These are phyloP conservation scores for Intellagama lesueurii DNA, from an alignment of 2,797 vertebrate genomes.

Conservation along the genomic window DNA sequence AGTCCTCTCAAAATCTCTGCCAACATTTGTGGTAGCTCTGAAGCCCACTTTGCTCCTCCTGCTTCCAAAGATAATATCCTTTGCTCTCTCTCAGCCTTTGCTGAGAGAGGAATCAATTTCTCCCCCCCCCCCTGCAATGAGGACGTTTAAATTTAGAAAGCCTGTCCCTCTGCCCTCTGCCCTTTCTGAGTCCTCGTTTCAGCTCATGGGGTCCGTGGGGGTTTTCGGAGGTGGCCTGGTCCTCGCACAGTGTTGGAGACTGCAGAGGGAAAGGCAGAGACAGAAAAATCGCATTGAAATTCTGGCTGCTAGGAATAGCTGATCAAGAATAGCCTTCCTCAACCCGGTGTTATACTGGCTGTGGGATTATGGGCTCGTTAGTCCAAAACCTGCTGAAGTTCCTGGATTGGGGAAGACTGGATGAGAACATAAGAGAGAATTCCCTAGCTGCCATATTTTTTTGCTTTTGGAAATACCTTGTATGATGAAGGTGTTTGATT, in stretches of 20 bases:
- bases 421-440: background rate
- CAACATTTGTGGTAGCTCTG: background rate
- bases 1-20: background rate
- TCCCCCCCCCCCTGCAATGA: background rate
- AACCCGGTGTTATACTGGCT: background rate
- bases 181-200: fast-evolving
- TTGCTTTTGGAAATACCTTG: too few species aligned
- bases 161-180: fast-evolving
- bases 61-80: background rate
- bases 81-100: background rate
- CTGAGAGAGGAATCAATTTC: background rate
- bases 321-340: background rate
- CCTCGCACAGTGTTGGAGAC: background rate
- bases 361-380: background rate
- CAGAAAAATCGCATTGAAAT: background rate
- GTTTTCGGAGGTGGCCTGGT: background rate
- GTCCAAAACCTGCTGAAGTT: background rate
- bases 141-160: conserved; percentile 37
- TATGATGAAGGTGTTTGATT: background rate
- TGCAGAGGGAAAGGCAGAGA: background rate
- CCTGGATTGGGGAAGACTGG: background rate
- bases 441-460: background rate
- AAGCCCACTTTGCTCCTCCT: background rate
- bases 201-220: background rate
- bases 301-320: background rate